Percentiles rank a stretch among this genome's conserved stretches.
Conservation (phyloP, 2,888 invertebrate species). For the Busseola fusca region DNA sequence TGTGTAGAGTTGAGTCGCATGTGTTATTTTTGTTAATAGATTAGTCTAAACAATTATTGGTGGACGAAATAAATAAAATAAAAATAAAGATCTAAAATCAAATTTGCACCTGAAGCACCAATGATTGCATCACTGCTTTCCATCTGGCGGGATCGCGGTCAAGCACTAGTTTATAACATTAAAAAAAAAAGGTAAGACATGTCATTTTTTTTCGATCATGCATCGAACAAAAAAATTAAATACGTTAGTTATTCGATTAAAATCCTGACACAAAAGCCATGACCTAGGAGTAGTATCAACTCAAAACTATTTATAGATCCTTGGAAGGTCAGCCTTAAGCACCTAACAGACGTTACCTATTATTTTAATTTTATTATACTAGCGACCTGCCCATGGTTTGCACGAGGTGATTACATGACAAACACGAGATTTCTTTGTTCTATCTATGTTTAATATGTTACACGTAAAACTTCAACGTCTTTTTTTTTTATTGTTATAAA, state of each 20-base stretch:
- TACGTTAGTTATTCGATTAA: background rate
- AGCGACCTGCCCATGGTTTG: background rate
- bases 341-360: background rate
- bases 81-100: background rate
- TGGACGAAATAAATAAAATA: too few relatives aligned
- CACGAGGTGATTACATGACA: background rate
- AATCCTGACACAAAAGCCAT: background rate
- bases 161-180: too few relatives aligned
- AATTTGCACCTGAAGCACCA: background rate
- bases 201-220: too few relatives aligned
- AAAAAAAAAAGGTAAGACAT: too few relatives aligned
- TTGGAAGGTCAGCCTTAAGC: background rate
- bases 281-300: background rate
- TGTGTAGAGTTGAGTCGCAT: too few relatives aligned
- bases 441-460: background rate
- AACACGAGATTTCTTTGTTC: background rate
- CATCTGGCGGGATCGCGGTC: too few relatives aligned
- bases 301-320: background rate
- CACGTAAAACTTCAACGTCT: too few relatives aligned
- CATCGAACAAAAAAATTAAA: background rate
- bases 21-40: too few relatives aligned
- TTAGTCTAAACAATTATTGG: too few relatives aligned
- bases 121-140: too few relatives aligned
- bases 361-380: background rate
- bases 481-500: too few relatives aligned